These are phyloP conservation scores for Heliconius congener DNA, from an alignment of 1,140 invertebrate species.

Conservation along the genomic window DNA sequence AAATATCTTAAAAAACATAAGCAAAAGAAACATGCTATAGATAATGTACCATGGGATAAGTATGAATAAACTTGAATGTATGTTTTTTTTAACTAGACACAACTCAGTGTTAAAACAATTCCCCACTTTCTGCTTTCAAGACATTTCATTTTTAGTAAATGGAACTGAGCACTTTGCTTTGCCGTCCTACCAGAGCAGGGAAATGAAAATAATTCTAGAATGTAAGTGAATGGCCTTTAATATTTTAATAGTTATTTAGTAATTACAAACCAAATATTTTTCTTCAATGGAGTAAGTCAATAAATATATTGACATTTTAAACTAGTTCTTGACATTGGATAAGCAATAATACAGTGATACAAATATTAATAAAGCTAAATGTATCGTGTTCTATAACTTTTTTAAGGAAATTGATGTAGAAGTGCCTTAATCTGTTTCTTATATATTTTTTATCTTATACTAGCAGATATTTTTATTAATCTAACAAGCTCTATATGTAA, in stretches of 20 bases:
- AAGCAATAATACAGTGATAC: not conserved
- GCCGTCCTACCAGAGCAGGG: no score
- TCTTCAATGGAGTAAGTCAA: not conserved
- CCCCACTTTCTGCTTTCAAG: no score
- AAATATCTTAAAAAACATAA: conserved; percentile 81
- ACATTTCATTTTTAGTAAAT: no score
- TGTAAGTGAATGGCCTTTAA: not conserved
- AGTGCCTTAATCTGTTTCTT: conserved; percentile 3
- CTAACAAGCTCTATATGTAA: not conserved
- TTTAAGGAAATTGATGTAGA: conserved; percentile 2
- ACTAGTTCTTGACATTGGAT: not conserved
- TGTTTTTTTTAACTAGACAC: not conserved
- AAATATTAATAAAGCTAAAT: not conserved
- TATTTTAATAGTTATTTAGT: not conserved
- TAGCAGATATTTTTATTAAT: not conserved
- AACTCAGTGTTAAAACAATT: no score
- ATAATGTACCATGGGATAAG: conserved; percentile 75
- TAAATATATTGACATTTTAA: not conserved
- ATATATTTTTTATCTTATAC: no score
- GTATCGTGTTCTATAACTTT: not conserved
- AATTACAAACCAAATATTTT: not conserved
- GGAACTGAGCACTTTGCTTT: no score
- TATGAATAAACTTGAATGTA: conserved; percentile 43
- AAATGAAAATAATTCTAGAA: not conserved
- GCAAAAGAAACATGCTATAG: conserved; percentile 74